These are phyloP conservation scores for Esox masquinongy DNA, from an alignment of 2,797 vertebrate species.

Conservation along the genomic window DNA sequence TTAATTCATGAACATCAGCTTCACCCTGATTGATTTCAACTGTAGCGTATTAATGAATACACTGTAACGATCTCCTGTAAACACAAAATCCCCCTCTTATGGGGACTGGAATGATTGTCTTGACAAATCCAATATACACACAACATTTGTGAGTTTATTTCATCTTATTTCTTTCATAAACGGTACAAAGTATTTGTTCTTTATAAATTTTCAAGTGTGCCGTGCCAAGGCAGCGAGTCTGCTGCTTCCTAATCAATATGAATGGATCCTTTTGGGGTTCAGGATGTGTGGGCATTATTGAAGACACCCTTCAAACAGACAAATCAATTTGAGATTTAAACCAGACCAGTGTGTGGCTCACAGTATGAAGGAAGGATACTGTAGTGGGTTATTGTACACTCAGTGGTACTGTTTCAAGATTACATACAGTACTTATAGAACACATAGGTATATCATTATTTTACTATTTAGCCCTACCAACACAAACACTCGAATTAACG, in stretches of 20 bases:
- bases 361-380: background rate
- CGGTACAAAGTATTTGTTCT: background rate
- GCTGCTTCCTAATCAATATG: conserved; percentile 5
- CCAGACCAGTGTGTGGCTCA: background rate
- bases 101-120: background rate
- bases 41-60: background rate
- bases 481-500: background rate
- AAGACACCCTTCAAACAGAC: background rate
- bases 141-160: background rate
- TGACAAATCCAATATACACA: background rate
- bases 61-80: background rate
- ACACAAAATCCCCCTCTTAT: background rate
- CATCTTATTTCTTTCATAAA: background rate
- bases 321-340: background rate
- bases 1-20: no score
- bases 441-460: background rate
- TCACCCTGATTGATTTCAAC: no score
- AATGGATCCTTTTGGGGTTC: background rate
- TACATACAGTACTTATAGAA: background rate
- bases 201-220: background rate
- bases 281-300: background rate
- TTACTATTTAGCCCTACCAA: conserved; percentile 1
- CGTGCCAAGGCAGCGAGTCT: conserved; percentile 3
- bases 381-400: background rate
- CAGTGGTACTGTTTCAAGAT: background rate